Percentiles rank a stretch among this genome's conserved stretches.
Conservation (phyloP, 92 coral and sea anemone genomes). For the Metridium senile region DNA sequence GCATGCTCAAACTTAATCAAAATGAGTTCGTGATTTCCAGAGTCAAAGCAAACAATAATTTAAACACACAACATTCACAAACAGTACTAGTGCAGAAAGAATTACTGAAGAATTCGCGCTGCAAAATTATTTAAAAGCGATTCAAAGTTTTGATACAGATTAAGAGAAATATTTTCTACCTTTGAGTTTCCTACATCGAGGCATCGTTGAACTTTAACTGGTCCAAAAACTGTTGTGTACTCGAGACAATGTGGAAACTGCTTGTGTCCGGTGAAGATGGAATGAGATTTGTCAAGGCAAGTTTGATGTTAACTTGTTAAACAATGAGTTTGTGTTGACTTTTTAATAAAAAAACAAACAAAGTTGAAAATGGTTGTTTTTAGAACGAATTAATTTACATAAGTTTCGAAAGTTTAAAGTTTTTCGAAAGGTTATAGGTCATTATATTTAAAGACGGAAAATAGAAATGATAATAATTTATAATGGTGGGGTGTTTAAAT, state of each 20-base stretch:
- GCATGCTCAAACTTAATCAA: too few species aligned
- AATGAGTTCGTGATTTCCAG: too few species aligned
- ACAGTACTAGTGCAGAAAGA: too few species aligned
- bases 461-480: too few species aligned
- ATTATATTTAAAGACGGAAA: too few species aligned
- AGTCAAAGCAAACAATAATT: too few species aligned
- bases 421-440: neutral
- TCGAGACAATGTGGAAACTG: neutral
- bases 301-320: neutral
- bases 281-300: conserved; percentile 23
- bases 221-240: neutral
- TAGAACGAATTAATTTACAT: neutral
- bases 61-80: too few species aligned
- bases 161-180: neutral
- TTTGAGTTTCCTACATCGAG: conserved; percentile 14
- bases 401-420: too few species aligned
- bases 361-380: neutral
- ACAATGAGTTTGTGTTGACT: neutral
- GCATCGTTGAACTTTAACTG: neutral
- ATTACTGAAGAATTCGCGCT: too few species aligned
- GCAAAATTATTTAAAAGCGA: too few species aligned
- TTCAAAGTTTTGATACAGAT: neutral
- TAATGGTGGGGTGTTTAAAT: too few species aligned
- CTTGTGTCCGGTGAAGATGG: conserved; percentile 12
- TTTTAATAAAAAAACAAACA: neutral